These are phyloP conservation scores for Harpalus rufipes DNA, from an alignment of 2,888 invertebrate species.

Conservation along the genomic window DNA sequence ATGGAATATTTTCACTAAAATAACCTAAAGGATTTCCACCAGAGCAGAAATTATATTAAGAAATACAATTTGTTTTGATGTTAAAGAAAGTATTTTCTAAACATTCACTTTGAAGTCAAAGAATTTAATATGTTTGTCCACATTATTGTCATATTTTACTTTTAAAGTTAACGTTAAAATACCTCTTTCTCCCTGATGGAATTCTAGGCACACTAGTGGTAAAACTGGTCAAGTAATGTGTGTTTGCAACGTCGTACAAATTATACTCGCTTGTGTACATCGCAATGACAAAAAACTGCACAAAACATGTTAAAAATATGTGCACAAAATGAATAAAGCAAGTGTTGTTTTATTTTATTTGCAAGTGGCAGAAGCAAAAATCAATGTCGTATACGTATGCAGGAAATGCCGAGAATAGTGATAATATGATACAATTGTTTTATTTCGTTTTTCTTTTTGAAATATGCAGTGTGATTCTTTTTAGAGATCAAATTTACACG, in stretches of 20 bases:
- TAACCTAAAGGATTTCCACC: not conserved
- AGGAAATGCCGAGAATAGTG: not conserved
- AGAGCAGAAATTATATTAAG: not conserved
- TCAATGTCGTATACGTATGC: not conserved
- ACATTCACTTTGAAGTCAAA: not conserved
- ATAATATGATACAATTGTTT: not conserved
- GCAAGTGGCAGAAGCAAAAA: not conserved
- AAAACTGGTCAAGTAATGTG: not conserved
- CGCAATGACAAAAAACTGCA: not conserved
- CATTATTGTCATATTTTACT: not conserved
- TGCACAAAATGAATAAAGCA: not conserved
- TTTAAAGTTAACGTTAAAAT: not conserved
- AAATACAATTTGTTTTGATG: not conserved
- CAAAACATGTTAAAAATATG: slow-evolving; percentile 3
- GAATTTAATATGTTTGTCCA: not conserved
- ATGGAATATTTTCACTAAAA: not conserved
- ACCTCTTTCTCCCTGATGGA: not conserved
- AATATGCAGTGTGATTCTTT: not conserved
- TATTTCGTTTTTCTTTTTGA: not conserved
- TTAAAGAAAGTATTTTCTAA: not conserved
- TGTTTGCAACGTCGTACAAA: not conserved
- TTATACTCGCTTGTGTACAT: not conserved
- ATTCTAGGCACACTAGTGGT: not conserved
- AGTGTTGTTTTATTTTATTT: not conserved
- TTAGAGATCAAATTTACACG: not conserved